phyloP scores from a whole-genome alignment of 2,113 vertebrate species.

The Spilogale gracilis region DNA sequence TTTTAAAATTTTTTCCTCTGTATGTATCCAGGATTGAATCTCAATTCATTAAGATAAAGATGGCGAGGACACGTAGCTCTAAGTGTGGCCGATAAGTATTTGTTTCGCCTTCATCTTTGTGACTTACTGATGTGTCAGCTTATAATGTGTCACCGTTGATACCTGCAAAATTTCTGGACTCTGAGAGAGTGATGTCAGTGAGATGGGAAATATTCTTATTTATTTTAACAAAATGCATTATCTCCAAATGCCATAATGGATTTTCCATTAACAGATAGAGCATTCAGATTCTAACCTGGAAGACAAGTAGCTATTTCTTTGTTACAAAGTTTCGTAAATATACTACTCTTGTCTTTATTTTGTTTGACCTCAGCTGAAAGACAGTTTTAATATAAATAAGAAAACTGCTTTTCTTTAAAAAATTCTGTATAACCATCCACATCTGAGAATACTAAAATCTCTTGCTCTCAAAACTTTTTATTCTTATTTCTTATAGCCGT shows the following conservation, averaged over 20 bases:
- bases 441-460: constrained; percentile 52
- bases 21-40: not conserved
- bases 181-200: constrained; percentile 24
- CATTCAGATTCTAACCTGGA: constrained; percentile 34
- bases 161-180: constrained; percentile 54
- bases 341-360: constrained; percentile 66
- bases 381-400: constrained; percentile 48
- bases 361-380: constrained; percentile 52
- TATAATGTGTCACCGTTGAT: constrained; percentile 24
- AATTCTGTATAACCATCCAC: not conserved
- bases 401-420: not conserved
- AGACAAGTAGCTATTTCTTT: constrained; percentile 53
- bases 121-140: constrained; percentile 44
- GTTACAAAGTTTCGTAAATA: constrained; percentile 34
- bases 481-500: constrained; percentile 55
- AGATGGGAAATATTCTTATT: constrained; percentile 49
- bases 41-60: not conserved
- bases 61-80: not conserved
- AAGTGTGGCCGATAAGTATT: not conserved
- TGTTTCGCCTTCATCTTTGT: constrained; percentile 29
- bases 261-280: constrained; percentile 66
- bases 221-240: constrained; percentile 64
- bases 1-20: not conserved
- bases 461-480: constrained; percentile 42
- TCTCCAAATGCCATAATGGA: constrained; percentile 48